phyloP scores from a whole-genome alignment of 2,113 vertebrate species.

The Mormyrus lacerda region DNA sequence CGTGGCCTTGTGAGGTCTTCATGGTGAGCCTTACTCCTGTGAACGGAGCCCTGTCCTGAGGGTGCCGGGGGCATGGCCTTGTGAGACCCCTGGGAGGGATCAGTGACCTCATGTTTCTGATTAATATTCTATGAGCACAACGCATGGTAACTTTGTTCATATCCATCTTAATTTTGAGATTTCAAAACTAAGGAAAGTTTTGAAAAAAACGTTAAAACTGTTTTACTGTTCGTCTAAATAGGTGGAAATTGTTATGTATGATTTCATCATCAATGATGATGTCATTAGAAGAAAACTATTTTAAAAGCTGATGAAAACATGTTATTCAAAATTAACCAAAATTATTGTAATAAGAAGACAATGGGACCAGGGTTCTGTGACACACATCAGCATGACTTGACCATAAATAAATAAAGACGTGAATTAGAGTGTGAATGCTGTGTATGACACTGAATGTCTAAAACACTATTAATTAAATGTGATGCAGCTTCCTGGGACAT shows the following conservation, averaged over 20 bases:
- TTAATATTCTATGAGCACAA: too few relatives aligned
- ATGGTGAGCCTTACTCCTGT: neutral
- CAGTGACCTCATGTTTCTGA: neutral
- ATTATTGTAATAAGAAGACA: neutral
- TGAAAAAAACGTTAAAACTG: too few relatives aligned
- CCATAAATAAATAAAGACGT: neutral
- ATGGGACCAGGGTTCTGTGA: neutral
- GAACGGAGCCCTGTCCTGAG: slow-evolving; percentile 25
- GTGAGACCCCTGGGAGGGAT: neutral
- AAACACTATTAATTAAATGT: neutral
- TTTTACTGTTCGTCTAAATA: neutral
- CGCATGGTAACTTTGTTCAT: too few relatives aligned
- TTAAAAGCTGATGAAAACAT: neutral
- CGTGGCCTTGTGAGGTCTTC: neutral
- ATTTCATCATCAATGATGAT: neutral
- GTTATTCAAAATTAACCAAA: neutral
- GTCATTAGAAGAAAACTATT: neutral
- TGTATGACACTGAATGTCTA: neutral
- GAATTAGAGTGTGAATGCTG: neutral
- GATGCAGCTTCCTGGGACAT: neutral
- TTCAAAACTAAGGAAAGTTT: too few relatives aligned
- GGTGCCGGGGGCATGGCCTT: neutral
- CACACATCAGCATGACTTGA: neutral
- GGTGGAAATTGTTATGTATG: neutral
- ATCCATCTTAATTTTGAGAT: neutral